phyloP scores from a whole-genome alignment of 2,113 vertebrate genomes.

The Urocitellus parryii region DNA sequence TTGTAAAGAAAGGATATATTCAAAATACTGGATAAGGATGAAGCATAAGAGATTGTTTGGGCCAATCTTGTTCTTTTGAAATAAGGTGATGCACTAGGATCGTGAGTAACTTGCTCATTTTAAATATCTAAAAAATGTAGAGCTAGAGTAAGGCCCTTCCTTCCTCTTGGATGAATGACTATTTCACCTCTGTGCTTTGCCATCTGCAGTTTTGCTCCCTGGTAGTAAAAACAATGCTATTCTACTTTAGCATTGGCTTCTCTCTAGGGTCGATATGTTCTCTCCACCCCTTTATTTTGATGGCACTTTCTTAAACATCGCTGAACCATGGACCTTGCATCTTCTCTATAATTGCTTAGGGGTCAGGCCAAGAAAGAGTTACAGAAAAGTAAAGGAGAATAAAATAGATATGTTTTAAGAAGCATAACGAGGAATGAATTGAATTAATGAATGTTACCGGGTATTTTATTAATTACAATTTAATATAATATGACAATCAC shows the following conservation, averaged over 20 bases:
- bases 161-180: background rate
- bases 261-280: background rate
- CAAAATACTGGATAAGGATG: background rate
- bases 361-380: background rate
- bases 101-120: background rate
- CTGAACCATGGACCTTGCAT: background rate
- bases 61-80: background rate
- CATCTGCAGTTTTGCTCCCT: background rate
- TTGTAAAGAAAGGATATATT: background rate
- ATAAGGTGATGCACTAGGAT: background rate
- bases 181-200: background rate
- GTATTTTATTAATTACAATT: constrained; percentile 61
- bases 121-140: background rate
- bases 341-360: background rate
- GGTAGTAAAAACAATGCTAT: background rate
- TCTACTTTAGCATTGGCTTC: background rate
- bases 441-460: background rate
- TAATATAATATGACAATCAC: constrained; percentile 42
- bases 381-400: constrained; percentile 22
- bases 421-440: constrained; percentile 12
- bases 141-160: background rate
- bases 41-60: background rate
- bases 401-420: constrained; percentile 15
- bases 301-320: background rate
- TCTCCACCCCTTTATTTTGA: background rate